A percentile compares a stretch with the other conserved stretches of the same genome.
Conservation (phyloP, 2,888 invertebrate species). For the Cephus pygmeus region DNA sequence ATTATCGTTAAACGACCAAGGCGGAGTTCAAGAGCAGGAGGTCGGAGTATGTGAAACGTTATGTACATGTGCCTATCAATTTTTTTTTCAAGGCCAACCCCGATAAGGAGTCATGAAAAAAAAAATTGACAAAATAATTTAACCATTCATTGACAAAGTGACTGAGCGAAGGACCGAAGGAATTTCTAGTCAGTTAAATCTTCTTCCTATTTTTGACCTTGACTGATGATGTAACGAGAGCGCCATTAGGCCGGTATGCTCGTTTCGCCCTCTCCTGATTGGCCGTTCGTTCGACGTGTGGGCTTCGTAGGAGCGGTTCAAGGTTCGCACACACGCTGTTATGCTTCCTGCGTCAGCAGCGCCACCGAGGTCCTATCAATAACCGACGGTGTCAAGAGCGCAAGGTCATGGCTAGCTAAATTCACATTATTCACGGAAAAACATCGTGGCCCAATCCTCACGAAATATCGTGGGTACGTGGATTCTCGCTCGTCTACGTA, state of each 20-base stretch:
- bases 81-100: too few species aligned
- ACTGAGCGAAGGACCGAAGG: not conserved
- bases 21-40: not conserved
- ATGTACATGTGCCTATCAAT: too few species aligned
- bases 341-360: conserved; percentile 12
- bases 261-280: conserved; percentile 16
- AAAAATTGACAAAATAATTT: too few species aligned
- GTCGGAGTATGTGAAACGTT: not conserved
- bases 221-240: conserved; percentile 11
- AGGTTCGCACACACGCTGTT: conserved; percentile 20
- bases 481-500: not conserved
- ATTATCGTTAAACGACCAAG: not conserved
- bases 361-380: conserved; percentile 36
- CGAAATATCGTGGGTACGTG: not conserved
- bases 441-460: not conserved
- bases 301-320: conserved; percentile 23
- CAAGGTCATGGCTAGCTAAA: conserved; percentile 40
- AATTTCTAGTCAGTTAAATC: not conserved
- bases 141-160: too few species aligned
- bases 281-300: conserved; percentile 4
- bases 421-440: conserved; percentile 12
- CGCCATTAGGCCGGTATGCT: conserved; percentile 21
- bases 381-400: conserved; percentile 44
- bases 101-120: too few species aligned
- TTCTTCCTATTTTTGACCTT: conserved; percentile 2